Evolutionary conservation across 2,113 vertebrate species (phyloP).

Genomic region (Panthera tigris): DNA sequence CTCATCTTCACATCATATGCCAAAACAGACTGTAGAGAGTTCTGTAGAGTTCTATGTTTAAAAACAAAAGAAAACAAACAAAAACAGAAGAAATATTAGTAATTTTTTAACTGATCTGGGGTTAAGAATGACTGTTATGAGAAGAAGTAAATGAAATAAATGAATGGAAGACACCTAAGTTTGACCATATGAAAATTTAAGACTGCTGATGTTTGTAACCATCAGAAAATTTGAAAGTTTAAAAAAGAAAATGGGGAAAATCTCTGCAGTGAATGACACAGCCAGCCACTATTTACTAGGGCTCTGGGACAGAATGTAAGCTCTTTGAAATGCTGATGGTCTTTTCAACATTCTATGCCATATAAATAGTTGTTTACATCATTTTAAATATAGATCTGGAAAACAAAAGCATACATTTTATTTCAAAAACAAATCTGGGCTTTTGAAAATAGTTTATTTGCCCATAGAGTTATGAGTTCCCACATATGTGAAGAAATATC

Average conservation of each 20-base stretch:
- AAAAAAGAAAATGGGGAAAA: not conserved
- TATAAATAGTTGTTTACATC: not conserved
- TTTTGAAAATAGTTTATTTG: constrained; percentile 28
- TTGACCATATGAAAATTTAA: not conserved
- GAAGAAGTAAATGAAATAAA: constrained; percentile 1
- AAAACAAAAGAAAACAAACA: not conserved
- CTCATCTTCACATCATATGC: not conserved
- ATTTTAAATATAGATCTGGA: not conserved
- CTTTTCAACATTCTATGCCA: not conserved
- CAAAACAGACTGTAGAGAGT: not conserved
- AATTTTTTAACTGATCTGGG: not conserved
- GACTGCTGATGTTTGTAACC: not conserved
- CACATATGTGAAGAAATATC: not conserved
- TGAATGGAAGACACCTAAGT: not conserved
- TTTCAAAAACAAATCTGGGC: constrained; percentile 36
- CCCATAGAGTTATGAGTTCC: not conserved
- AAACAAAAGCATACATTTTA: not conserved
- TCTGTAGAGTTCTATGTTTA: not conserved
- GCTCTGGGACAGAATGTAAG: not conserved
- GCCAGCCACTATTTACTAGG: not conserved
- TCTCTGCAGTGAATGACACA: not conserved
- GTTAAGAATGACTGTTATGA: not conserved
- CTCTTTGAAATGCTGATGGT: not conserved
- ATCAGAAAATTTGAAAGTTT: not conserved
- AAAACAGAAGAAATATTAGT: not conserved